phyloP scores from a whole-genome alignment of 2,797 vertebrate genomes.

The Poecile montanus region DNA sequence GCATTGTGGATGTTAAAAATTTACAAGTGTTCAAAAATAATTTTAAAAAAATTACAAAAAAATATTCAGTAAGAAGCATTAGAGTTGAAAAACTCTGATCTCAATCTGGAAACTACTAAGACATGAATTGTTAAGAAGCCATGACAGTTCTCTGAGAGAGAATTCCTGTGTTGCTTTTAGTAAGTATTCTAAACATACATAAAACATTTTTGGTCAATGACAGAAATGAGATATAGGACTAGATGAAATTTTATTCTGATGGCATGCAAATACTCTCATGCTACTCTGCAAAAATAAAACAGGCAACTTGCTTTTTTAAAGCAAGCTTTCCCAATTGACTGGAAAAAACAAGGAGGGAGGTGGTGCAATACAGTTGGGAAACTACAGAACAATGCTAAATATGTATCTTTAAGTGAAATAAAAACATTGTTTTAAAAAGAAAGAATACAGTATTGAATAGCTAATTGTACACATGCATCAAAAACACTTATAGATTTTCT shows the following conservation, averaged over 20 bases:
- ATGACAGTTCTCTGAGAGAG: not conserved
- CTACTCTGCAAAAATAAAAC: not conserved
- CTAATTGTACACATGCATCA: not conserved
- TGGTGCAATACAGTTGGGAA: not conserved
- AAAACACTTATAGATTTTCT: not conserved
- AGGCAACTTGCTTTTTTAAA: not conserved
- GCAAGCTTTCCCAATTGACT: not conserved
- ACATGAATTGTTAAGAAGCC: not conserved
- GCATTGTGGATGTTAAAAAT: not conserved
- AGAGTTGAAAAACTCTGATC: not conserved
- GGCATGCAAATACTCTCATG: not conserved
- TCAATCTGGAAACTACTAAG: not conserved
- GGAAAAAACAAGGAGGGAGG: not conserved
- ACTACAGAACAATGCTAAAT: not conserved
- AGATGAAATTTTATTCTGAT: not conserved
- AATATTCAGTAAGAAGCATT: not conserved
- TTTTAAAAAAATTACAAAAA: not conserved
- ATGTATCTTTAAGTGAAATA: not conserved
- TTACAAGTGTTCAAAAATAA: not conserved
- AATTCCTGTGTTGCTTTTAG: not conserved
- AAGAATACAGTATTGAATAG: not conserved
- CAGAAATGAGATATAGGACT: not conserved
- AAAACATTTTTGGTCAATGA: not conserved
- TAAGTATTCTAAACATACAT: not conserved
- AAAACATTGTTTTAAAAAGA: not conserved